Evolutionary conservation across 2,888 invertebrate genomes (phyloP).

Genomic region (Odontocolon sp.): DNA sequence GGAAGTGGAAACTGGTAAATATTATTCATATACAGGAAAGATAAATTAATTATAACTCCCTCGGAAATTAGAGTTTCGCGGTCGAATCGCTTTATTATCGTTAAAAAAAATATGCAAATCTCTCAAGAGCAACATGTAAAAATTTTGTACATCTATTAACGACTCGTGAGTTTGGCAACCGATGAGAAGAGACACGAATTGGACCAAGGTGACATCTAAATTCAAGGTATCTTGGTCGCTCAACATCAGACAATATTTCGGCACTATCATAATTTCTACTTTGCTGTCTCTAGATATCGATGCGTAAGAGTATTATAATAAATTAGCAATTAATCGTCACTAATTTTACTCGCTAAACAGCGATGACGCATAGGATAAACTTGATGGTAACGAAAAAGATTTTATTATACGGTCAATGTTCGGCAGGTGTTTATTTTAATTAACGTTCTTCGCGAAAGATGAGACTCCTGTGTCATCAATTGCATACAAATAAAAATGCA

Average conservation of each 20-base stretch:
- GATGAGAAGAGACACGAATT: constrained; percentile 3
- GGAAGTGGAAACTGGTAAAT: constrained; percentile 83
- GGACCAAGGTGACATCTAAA: constrained; percentile 54
- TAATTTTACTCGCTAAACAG: neutral
- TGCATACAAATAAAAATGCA: no score
- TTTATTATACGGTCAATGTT: neutral
- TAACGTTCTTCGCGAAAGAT: no score
- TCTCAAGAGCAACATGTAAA: neutral
- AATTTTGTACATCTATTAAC: neutral
- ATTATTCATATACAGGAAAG: constrained; percentile 18
- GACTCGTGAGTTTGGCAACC: constrained; percentile 46
- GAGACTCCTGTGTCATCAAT: no score
- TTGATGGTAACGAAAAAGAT: neutral
- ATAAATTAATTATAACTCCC: neutral
- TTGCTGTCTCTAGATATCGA: no score
- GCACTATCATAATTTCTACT: no score
- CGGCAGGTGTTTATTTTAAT: neutral
- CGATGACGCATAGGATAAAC: constrained; percentile 2
- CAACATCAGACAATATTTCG: no score
- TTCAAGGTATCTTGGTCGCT: neutral
- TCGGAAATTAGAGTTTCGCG: no score
- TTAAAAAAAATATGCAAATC: neutral
- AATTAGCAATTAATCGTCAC: constrained; percentile 5
- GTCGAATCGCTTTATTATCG: neutral
- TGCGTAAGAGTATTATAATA: neutral